Base-by-base conservation (phyloP, 2,113 vertebrate species). In the Todiramphus saurophagus region DNA sequence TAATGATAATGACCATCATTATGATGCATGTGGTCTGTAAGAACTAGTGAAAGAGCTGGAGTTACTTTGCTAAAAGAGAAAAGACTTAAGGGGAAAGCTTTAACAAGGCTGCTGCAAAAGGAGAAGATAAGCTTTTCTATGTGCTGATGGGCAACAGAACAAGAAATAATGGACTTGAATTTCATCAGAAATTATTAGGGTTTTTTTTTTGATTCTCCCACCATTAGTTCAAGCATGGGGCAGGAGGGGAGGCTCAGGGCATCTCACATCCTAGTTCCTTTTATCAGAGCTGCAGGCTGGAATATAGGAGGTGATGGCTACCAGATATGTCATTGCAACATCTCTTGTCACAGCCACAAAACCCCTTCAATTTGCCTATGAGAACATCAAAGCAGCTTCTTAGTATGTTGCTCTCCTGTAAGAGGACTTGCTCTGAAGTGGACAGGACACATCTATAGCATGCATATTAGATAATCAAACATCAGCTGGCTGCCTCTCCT, bases 141-240 rank as follows among this genome's bases (percentile, higher is more conserved):
- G 39, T 81, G n/a, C 7, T 21, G 0, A 1, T 18, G 17, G 9
- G 25, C n/a, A 33, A 21, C 41, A 63, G 53, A 64, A 56, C 7
- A 76, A 53, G 30, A 74, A 92, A 60, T 6, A 3, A 11, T 21
- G 16, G 37, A 28, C 9, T 23, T 27, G 27, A 41, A 37, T 58
- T 74, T 72, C 2, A 8, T 70, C 3, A 63, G n/a, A 30, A 76
- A 76, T 58, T 0, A 21, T 24, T 2, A 16, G 2, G 0, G 20
- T 23, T 0, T 18, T 60, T 83, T 76, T 51, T 81, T 80, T 81
- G 7, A 35, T 75, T 79, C 15, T 84, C 10, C 12, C 35, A 39
- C 19, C 28, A 13, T 46, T 55, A 35, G 9, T 13, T 83, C 33
- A 60, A 46, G 37, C 25, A 59, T 0, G 1, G 11, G 18, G 14